A percentile compares a stretch with the other conserved stretches of the same genome.
These are phyloP conservation scores for Acanthisitta chloris DNA, from an alignment of 2,113 vertebrate genomes.

Conservation along the genomic window DNA sequence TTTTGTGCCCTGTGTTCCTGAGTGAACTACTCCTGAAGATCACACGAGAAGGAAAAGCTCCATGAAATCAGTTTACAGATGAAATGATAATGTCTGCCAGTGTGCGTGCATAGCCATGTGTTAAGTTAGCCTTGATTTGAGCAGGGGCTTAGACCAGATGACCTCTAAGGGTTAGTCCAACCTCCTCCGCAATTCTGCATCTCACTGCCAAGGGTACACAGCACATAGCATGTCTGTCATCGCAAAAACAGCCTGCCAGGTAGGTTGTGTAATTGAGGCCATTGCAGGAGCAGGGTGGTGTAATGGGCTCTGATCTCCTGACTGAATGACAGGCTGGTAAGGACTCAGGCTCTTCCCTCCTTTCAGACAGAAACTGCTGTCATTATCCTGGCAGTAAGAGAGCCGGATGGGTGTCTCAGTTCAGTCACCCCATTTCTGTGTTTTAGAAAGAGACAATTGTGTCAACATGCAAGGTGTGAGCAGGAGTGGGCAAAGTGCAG, in stretches of 20 bases:
- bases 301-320: neutral
- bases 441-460: neutral
- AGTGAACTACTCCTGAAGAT: neutral
- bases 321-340: neutral
- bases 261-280: neutral
- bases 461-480: neutral
- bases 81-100: neutral
- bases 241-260: neutral
- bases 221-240: neutral
- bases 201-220: neutral
- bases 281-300: neutral
- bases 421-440: neutral
- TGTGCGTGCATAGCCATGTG: accelerated
- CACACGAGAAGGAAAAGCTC: neutral
- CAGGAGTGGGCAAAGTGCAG: neutral
- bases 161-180: neutral
- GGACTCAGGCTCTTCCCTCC: neutral
- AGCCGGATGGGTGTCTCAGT: accelerated
- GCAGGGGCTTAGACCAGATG: neutral
- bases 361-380: neutral
- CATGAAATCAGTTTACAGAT: neutral
- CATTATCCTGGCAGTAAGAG: neutral
- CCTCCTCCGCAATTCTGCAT: neutral
- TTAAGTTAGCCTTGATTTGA: neutral
- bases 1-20: neutral